Evolutionary conservation across 1,140 invertebrate genomes (phyloP), one percentile per base, ranked within the genome.

Genomic region (Drosophila suzukii): DNA sequence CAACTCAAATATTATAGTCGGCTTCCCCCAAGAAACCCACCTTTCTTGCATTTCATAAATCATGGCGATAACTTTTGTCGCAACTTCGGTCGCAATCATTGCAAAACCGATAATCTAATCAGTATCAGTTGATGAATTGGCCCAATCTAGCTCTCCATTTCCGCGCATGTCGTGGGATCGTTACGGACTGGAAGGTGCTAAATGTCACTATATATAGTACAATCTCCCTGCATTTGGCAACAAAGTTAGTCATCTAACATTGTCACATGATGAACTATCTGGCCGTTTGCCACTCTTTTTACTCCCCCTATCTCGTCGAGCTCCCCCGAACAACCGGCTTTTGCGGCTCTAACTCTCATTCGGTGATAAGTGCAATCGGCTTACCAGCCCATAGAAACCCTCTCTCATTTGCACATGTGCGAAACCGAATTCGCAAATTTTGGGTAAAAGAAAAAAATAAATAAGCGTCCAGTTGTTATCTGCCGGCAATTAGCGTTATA

Each of bases 351-450:
- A 75, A 49, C 58, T 62, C 60, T 53, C 68, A 68, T 84, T 61
- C 63, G 63, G 59, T 60, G 79, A 86, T 79, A 83, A 73, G 47
- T 88, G 78, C 78, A 86, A 86, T 88, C 80, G 81, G 61, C 78
- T 49, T 49, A 27, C 32, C 12, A 41, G 41, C 41, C 20, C 43
- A 46, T 46, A 4, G 3, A 17, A n/a, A 58, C 17, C 61, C 17
- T 39, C 34, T 47, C 67, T 41, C 32, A 36, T 39, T 50, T 15
- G 32, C 39, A 49, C 38, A 50, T 39, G 32, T 27, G 62, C 47
- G 6, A 58, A 57, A 17, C n/a, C 30, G 7, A 82, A 71, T 54
- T 86, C 57, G 71, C 79, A 46, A 79, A 78, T 53, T 56, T 88
- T 65, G 50, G 71, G 41, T 70, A 65, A 41, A 58, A 70, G 53